Evolutionary conservation across 2,888 invertebrate genomes (phyloP).

Genomic region (Ornithoptera priamus): DNA sequence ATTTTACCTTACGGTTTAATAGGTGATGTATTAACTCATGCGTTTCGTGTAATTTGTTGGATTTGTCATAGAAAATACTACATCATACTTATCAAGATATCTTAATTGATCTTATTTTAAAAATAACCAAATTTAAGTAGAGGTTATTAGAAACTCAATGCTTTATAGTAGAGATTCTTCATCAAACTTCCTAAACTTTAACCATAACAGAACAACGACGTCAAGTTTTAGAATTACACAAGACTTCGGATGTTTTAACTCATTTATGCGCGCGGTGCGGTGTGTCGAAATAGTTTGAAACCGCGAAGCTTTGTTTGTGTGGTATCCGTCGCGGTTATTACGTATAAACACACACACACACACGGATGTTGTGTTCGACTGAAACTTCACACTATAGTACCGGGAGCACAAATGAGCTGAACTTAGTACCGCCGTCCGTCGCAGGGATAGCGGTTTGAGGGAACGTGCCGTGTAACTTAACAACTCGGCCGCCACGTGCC

Average conservation of each 20-base stretch:
- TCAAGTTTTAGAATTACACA: neutral
- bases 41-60: no score
- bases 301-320: neutral
- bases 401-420: neutral
- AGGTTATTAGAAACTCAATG: neutral
- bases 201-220: neutral
- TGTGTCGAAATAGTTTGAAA: neutral
- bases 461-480: slow-evolving; percentile 14
- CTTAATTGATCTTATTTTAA: neutral
- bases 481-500: slow-evolving; percentile 12
- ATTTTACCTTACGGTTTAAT: no score
- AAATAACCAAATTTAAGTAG: neutral
- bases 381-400: neutral
- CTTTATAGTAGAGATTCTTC: neutral
- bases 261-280: neutral
- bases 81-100: neutral
- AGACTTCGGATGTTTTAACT: neutral
- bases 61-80: no score
- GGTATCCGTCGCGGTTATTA: neutral
- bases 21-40: no score
- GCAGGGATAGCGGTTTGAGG: neutral
- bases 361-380: neutral
- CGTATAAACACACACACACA: neutral
- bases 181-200: neutral
- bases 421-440: neutral